These are phyloP conservation scores for Anabas testudineus DNA, from an alignment of 2,797 vertebrate genomes.

Conservation along the genomic window DNA sequence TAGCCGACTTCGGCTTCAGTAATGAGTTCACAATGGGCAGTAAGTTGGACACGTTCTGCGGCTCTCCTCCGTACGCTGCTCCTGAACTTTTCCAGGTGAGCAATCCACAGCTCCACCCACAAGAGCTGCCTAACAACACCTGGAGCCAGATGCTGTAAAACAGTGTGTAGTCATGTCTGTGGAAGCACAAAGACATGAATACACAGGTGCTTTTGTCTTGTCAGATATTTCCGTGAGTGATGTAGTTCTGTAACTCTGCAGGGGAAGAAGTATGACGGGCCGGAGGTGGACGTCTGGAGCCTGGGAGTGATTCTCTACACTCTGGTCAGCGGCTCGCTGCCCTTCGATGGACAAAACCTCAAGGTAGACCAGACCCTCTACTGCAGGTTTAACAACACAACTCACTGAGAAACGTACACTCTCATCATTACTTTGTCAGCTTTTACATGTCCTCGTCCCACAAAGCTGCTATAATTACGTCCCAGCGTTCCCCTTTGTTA, in stretches of 20 bases:
- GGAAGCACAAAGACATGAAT: too few species aligned
- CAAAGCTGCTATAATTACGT: too few species aligned
- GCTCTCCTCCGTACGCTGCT: slow-evolving; percentile 92
- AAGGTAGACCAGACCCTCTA: slow-evolving; percentile 81
- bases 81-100: slow-evolving; percentile 79
- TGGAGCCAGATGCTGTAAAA: background rate
- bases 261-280: slow-evolving; percentile 91
- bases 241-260: slow-evolving; percentile 85
- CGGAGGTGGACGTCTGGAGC: slow-evolving; percentile 92
- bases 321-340: slow-evolving; percentile 93
- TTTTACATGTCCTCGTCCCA: too few species aligned
- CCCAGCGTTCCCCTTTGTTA: background rate
- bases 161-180: background rate
- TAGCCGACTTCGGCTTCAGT: slow-evolving; percentile 96
- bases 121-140: background rate
- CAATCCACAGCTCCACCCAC: background rate
- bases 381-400: too few species aligned
- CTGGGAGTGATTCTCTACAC: slow-evolving; percentile 92
- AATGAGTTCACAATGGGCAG: slow-evolving; percentile 94
- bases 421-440: too few species aligned
- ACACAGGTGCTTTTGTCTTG: too few species aligned
- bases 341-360: slow-evolving; percentile 95
- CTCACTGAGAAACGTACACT: too few species aligned
- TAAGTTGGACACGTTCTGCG: slow-evolving; percentile 95
- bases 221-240: too few species aligned